phyloP scores from a whole-genome alignment of 2,113 vertebrate genomes.

The Tylochromis polylepis region DNA sequence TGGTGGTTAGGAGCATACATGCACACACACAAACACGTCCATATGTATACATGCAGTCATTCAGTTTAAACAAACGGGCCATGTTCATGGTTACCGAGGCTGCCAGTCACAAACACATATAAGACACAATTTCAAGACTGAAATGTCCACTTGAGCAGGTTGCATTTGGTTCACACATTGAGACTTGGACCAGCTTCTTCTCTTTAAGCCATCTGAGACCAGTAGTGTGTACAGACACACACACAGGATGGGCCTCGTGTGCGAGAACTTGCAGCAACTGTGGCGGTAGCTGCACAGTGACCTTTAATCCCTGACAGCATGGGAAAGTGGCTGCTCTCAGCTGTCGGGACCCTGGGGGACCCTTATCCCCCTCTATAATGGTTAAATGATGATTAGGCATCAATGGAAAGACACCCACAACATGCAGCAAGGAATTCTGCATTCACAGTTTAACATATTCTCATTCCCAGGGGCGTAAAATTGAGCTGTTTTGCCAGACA shows the following conservation, averaged over 20 bases:
- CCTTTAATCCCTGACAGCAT: conserved; percentile 61
- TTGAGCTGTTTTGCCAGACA: not conserved
- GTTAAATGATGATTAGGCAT: conserved; percentile 42
- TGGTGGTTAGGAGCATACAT: not conserved
- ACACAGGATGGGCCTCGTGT: conserved; percentile 59
- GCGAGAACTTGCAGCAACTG: conserved; percentile 54
- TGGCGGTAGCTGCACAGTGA: conserved; percentile 42
- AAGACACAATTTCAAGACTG: not conserved
- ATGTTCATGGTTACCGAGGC: not conserved
- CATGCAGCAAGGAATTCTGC: not conserved
- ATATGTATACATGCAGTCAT: not conserved
- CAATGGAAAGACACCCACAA: conserved; percentile 18
- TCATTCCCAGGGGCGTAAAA: not conserved
- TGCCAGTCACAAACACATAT: conserved; percentile 12
- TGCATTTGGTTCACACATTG: not conserved
- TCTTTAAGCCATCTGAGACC: conserved; percentile 28
- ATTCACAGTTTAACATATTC: not conserved
- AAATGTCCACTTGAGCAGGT: not conserved
- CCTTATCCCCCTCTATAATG: conserved; percentile 18
- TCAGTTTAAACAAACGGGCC: conserved; percentile 52
- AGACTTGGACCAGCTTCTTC: conserved; percentile 1
- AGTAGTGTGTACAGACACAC: conserved; percentile 10
- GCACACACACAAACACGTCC: not conserved
- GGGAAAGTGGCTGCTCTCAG: conserved; percentile 64
- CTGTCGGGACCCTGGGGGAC: conserved; percentile 34